A percentile compares a stretch with the other conserved stretches of the same genome.
Conservation (phyloP, 2,113 vertebrate genomes). For the Stigmatopora argus region DNA sequence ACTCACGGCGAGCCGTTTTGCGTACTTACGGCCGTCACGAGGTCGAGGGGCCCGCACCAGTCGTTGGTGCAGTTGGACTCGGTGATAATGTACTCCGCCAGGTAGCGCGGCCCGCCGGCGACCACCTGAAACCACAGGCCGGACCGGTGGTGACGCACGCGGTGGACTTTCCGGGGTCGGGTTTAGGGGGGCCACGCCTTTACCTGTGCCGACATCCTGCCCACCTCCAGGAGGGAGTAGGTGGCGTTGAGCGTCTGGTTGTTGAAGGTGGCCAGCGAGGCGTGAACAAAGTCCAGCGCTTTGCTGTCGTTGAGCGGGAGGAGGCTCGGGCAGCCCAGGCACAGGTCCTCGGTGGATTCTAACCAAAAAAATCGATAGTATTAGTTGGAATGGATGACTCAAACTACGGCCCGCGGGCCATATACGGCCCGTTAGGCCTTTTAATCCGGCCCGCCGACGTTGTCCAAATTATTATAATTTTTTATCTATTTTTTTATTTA, state of each 20-base stretch:
- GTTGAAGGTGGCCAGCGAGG: slow-evolving; percentile 61
- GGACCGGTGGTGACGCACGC: too few relatives aligned
- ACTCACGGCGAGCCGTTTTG: too few relatives aligned
- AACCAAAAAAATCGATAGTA: too few relatives aligned
- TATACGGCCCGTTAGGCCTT: too few relatives aligned
- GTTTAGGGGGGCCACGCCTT: neutral
- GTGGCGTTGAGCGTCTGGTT: slow-evolving; percentile 16
- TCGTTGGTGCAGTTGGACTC: slow-evolving; percentile 65
- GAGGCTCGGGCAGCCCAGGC: slow-evolving; percentile 52
- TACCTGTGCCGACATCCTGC: slow-evolving; percentile 67
- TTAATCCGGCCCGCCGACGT: too few relatives aligned
- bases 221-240: slow-evolving; percentile 60
- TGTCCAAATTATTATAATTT: too few relatives aligned
- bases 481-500: too few relatives aligned
- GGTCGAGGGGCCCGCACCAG: slow-evolving; percentile 44
- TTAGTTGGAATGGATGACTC: too few relatives aligned
- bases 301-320: slow-evolving; percentile 61
- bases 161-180: neutral
- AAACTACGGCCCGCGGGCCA: too few relatives aligned
- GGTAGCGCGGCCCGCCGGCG: slow-evolving; percentile 26
- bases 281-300: slow-evolving; percentile 51
- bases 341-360: slow-evolving; percentile 60
- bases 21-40: slow-evolving; percentile 61
- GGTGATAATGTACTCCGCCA: slow-evolving; percentile 60
- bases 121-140: slow-evolving; percentile 52